A percentile compares a stretch with the other conserved stretches of the same genome.
phyloP scores from a whole-genome alignment of 1,140 invertebrate genomes.

The Chironomus tepperi region DNA sequence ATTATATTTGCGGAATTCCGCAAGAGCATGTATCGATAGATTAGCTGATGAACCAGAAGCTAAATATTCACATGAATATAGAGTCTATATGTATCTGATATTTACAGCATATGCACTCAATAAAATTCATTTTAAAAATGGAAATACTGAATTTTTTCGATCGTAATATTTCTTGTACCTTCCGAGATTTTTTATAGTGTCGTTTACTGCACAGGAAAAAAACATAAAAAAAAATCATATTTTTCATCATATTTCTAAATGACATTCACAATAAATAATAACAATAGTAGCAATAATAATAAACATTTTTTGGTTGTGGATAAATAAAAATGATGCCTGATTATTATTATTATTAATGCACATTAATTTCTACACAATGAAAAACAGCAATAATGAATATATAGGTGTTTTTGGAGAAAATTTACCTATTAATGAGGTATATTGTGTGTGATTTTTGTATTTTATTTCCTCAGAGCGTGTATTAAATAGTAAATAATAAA shows the following conservation, averaged over 20 bases:
- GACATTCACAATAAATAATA: neutral
- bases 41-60: too few relatives aligned
- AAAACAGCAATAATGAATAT: neutral
- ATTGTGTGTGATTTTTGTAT: slow-evolving; percentile 7
- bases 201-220: slow-evolving; percentile 6
- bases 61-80: too few relatives aligned
- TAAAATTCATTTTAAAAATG: too few relatives aligned
- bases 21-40: too few relatives aligned
- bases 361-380: slow-evolving; percentile 13
- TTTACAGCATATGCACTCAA: too few relatives aligned
- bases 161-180: neutral
- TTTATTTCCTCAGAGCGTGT: neutral
- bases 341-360: slow-evolving; percentile 9
- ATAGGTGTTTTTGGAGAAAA: neutral
- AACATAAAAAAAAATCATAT: neutral
- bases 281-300: neutral
- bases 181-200: neutral
- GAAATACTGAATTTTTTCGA: too few relatives aligned
- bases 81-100: too few relatives aligned
- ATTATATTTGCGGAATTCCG: too few relatives aligned
- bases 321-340: neutral
- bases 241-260: neutral
- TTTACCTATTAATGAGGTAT: slow-evolving; percentile 3
- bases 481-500: slow-evolving; percentile 4
- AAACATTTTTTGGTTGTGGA: neutral